phyloP scores from a whole-genome alignment of 1,140 invertebrate species.

The Apocrypta bakeri region DNA sequence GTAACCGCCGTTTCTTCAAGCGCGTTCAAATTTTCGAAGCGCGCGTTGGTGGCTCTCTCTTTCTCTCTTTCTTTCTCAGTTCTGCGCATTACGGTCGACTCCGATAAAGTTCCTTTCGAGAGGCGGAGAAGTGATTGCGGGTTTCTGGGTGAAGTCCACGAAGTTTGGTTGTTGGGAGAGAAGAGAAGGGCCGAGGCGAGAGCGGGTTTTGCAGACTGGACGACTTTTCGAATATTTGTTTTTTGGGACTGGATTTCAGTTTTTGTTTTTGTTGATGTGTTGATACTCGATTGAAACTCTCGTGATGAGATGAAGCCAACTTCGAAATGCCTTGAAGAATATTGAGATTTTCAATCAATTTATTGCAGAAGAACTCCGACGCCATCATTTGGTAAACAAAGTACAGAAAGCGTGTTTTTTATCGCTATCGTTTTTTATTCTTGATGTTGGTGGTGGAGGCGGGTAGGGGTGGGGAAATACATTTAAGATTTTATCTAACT shows the following conservation, averaged over 20 bases:
- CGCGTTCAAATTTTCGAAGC: constrained; percentile 26
- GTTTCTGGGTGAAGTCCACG: neutral
- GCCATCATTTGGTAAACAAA: no score
- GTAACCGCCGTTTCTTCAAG: neutral
- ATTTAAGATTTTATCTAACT: neutral
- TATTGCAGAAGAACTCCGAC: no score
- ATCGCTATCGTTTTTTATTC: neutral
- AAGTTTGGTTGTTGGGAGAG: neutral
- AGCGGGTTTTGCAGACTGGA: neutral
- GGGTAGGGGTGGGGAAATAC: no score
- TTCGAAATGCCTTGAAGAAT: no score
- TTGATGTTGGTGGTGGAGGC: no score
- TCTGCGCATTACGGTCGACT: constrained; percentile 48
- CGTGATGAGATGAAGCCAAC: no score
- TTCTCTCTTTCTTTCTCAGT: no score
- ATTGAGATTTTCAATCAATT: no score
- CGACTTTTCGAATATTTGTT: neutral
- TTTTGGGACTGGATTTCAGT: neutral
- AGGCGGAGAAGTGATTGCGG: neutral
- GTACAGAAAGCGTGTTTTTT: no score
- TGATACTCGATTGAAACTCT: neutral
- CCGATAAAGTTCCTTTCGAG: constrained; percentile 23
- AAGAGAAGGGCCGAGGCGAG: neutral
- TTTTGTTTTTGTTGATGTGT: neutral
- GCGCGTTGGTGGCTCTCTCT: neutral